Base-by-base conservation (phyloP, 2,888 invertebrate species). In the Perdita meconis region DNA sequence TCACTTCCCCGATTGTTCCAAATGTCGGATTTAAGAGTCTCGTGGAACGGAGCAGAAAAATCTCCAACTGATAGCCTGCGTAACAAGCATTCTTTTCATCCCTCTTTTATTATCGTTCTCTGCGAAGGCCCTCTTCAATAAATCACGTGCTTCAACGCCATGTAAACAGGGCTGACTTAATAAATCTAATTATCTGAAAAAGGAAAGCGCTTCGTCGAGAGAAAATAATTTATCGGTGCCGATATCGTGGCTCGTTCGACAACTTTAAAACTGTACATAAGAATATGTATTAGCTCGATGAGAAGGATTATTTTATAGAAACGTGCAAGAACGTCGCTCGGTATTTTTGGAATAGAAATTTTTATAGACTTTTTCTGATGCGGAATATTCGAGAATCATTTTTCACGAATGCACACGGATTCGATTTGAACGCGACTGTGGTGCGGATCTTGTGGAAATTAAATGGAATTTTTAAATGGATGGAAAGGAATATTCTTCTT, bases 81-180 rank as follows among this genome's bases (percentile, higher is more conserved):
- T 87, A 86, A 86, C 85, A 87, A 87, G 87, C 84, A 72, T 36
- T 69, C 66, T 81, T 78, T 81, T 72, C 83, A 53, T 76, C 42
- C 63, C 53, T 16, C 57, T 70, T 68, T 66, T 61, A 13, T 67
- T 65, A 22, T 71, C 73, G 59, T 65, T 72, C 60, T 65, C 61
- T 64, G 63, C 77, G 84, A 82, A 82, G 81, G 81, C 74, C 80
- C 83, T 86, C 85, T 85, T 81, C 85, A 81, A 89, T 89, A 89
- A 89, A 89, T 89, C 89, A 89, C 86, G 83, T 81, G 78, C 78
- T 73, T 73, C 73, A 60, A 74, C 84, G 68, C 76, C 86, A 86
- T 88, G 89, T 89, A 89, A 89, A 89, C 88, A 89, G 80, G 82
- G 76, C 77, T 68, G 83, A 86, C 87, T 89, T 89, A 86, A 89